Conservation (phyloP, 2,797 vertebrate genomes). For the Paguma larvata region DNA sequence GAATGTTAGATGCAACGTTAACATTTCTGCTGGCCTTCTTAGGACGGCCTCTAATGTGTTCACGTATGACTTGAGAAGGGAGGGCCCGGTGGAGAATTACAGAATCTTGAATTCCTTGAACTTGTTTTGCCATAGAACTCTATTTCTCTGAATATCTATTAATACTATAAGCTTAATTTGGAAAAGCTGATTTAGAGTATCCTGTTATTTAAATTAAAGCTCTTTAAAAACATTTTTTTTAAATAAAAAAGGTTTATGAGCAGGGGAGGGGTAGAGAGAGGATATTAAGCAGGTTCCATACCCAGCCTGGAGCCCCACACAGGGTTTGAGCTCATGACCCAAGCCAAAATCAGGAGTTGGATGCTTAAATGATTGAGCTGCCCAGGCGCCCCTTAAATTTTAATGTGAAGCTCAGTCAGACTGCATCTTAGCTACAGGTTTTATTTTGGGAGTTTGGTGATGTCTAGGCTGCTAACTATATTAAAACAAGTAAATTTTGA, state of each 20-base stretch:
- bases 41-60: background rate
- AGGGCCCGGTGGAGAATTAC: background rate
- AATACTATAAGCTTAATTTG: background rate
- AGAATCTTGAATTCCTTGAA: slow-evolving; percentile 40
- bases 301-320: too few relatives aligned
- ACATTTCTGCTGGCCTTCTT: slow-evolving; percentile 26
- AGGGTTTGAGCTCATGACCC: too few relatives aligned
- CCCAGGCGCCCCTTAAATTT: background rate
- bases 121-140: slow-evolving; percentile 7
- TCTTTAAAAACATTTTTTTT: background rate
- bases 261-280: too few relatives aligned
- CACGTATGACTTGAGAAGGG: slow-evolving; percentile 28
- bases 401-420: background rate
- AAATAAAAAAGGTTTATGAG: too few relatives aligned
- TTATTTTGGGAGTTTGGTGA: slow-evolving; percentile 40
- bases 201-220: background rate
- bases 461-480: background rate
- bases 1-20: slow-evolving; percentile 18
- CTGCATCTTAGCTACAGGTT: background rate
- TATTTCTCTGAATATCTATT: slow-evolving; percentile 22
- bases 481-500: slow-evolving; percentile 6
- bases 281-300: too few relatives aligned
- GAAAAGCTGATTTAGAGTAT: slow-evolving; percentile 20
- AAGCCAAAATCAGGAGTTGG: too few relatives aligned
- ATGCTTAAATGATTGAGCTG: too few relatives aligned